Percentiles rank a stretch among this genome's conserved stretches.
Conservation (phyloP, 1,140 invertebrate species). For the Neodiprion lecontei region DNA sequence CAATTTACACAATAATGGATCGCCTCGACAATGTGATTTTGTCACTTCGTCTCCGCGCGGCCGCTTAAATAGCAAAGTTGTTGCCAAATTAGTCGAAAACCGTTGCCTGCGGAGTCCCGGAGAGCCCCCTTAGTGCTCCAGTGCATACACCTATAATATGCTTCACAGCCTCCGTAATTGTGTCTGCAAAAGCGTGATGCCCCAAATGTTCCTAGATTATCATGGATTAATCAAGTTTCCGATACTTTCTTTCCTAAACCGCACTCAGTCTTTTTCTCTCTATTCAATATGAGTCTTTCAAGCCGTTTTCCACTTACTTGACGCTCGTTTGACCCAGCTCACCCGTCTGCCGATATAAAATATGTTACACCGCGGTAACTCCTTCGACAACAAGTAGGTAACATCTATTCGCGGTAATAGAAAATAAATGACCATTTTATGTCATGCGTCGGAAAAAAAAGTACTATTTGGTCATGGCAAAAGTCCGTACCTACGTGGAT, state of each 20-base stretch:
- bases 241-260: not conserved
- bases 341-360: not conserved
- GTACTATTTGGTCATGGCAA: not conserved
- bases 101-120: constrained; percentile 39
- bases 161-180: not conserved
- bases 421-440: not conserved
- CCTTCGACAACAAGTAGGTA: not conserved
- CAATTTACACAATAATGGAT: constrained; percentile 60
- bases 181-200: constrained; percentile 37
- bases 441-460: not conserved
- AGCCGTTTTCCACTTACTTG: too few relatives aligned
- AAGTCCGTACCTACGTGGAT: not conserved
- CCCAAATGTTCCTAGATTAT: constrained; percentile 17
- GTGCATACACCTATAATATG: not conserved
- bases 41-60: constrained; percentile 19
- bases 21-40: not conserved
- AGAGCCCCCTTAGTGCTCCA: constrained; percentile 1
- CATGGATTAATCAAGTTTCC: not conserved
- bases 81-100: constrained; percentile 54
- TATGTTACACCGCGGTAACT: not conserved
- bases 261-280: too few relatives aligned
- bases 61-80: constrained; percentile 38
- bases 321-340: too few relatives aligned
- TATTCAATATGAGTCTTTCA: too few relatives aligned
- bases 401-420: not conserved